phyloP scores from a whole-genome alignment of 2,113 vertebrate species.

The Eretmochelys imbricata region DNA sequence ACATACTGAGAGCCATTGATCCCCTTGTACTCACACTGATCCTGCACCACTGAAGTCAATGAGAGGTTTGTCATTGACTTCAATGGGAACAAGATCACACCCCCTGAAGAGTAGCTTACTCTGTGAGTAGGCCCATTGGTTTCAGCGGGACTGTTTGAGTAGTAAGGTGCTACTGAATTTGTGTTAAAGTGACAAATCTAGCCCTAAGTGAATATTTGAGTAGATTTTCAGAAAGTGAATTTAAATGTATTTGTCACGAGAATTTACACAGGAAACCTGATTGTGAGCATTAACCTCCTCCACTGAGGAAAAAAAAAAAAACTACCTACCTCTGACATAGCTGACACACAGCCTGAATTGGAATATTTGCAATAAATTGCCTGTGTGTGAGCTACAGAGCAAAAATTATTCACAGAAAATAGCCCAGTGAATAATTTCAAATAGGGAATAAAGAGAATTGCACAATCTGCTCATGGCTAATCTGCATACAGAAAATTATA shows the following conservation, averaged over 20 bases:
- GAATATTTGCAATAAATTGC: neutral
- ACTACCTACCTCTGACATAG: neutral
- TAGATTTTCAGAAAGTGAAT: neutral
- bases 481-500: fast-evolving
- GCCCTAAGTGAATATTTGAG: neutral
- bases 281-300: neutral
- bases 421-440: neutral
- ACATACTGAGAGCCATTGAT: neutral
- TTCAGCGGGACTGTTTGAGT: neutral
- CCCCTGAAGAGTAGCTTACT: fast-evolving
- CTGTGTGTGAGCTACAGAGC: neutral
- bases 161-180: neutral
- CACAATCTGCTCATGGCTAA: neutral
- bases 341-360: neutral
- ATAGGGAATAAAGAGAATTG: neutral
- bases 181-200: neutral
- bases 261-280: neutral
- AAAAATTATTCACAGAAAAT: neutral
- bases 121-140: neutral
- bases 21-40: neutral
- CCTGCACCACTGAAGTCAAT: neutral
- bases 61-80: neutral
- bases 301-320: neutral
- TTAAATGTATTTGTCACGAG: neutral
- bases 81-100: neutral